A percentile compares a stretch with the other conserved stretches of the same genome.
These are phyloP conservation scores for Echiichthys vipera DNA, from an alignment of 2,797 vertebrate genomes.

Conservation along the genomic window DNA sequence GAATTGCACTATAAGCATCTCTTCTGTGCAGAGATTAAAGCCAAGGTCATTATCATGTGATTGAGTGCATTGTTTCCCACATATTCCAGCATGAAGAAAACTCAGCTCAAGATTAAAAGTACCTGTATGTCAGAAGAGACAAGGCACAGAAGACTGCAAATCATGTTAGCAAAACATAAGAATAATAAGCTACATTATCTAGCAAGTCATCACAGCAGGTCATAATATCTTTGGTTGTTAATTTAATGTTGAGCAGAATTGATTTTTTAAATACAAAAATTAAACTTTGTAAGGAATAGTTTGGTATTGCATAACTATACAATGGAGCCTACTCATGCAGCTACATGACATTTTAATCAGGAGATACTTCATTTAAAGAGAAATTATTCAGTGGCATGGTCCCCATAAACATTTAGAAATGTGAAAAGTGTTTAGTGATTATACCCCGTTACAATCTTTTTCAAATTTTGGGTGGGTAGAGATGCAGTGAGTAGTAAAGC, in stretches of 20 bases:
- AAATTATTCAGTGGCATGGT: too few relatives aligned
- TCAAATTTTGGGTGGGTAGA: too few relatives aligned
- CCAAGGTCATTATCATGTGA: conserved; percentile 16
- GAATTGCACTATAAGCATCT: conserved; percentile 49
- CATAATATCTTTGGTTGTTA: background rate
- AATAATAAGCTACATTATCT: too few relatives aligned
- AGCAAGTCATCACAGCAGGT: background rate
- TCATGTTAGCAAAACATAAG: too few relatives aligned
- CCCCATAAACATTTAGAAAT: too few relatives aligned
- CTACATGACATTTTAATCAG: too few relatives aligned
- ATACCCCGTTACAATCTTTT: too few relatives aligned
- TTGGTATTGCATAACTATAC: background rate
- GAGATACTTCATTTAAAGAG: too few relatives aligned
- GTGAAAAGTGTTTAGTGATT: too few relatives aligned
- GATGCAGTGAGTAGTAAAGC: too few relatives aligned
- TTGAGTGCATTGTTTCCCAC: background rate
- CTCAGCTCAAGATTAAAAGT: background rate
- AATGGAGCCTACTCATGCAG: background rate
- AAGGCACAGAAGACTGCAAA: background rate
- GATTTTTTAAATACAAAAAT: background rate
- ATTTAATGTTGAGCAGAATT: background rate
- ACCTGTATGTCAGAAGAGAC: background rate
- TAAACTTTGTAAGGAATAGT: background rate
- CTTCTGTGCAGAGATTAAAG: conserved; percentile 1
- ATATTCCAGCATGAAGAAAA: background rate